Evolutionary conservation across 2,888 invertebrate genomes (phyloP), one percentile per base, ranked within the genome.

Genomic region (Liopterus haemorrhoidalis): DNA sequence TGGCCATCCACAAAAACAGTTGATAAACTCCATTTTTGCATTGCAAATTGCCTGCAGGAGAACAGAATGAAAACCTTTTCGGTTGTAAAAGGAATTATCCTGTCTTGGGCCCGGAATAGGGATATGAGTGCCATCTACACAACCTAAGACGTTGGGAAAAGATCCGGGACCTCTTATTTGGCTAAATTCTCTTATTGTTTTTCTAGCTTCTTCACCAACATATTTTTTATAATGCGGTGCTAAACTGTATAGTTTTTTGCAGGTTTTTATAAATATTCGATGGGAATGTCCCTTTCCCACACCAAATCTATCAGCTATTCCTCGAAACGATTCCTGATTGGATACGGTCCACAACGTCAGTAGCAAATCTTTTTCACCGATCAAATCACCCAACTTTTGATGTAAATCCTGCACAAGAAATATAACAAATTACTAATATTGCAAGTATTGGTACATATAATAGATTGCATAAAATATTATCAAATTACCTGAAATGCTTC

Each of bases 1-100:
- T n/a, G n/a, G n/a, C n/a, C n/a, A n/a, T n/a, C n/a, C n/a, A n/a
- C n/a, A n/a, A n/a, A n/a, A n/a, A n/a, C n/a, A n/a, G n/a, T n/a
- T n/a, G 31, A 35, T 33, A 28, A 46, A 40, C 15, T 16, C 12
- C 22, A 8, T 20, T 35, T 41, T 20, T 12, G 19, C 16, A 20
- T 45, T 18, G 21, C 46, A 46, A 43, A 46, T 28, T 9, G 36
- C 49, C 30, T 46, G 46, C 8, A 42, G n/a, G 31, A 32, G 12
- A 3, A 47, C 21, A 8, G 46, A 41, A 27, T 46, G 38, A 16
- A 9, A 20, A 8, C 42, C 22, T 27, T 49, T 49, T 28, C 46
- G 38, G 28, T 49, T 39, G 40, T 49, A 46, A 42, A 28, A 49
- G 2, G 46, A 49, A 47, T 47, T 41, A 30, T 49, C 49, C 12